Percentiles rank a stretch among this genome's conserved stretches.
phyloP scores from a whole-genome alignment of 2,797 vertebrate species.

The Alca torda region DNA sequence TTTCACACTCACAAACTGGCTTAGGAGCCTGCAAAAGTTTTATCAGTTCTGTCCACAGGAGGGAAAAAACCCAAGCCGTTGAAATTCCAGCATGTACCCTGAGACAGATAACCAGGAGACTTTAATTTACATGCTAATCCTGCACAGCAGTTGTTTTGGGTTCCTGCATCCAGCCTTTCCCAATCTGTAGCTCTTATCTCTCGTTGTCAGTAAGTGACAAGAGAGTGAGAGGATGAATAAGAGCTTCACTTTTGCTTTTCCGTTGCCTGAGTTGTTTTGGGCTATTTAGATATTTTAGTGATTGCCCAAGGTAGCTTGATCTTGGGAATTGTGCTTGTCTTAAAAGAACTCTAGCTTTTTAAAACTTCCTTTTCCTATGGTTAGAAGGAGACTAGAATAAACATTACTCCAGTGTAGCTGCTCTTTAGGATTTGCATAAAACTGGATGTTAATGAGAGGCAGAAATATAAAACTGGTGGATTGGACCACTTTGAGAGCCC shows the following conservation, averaged over 20 bases:
- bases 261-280: neutral
- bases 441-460: neutral
- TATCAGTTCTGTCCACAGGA: neutral
- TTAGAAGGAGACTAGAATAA: neutral
- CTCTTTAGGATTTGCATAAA: neutral
- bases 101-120: neutral
- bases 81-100: neutral
- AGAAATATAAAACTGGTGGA: neutral
- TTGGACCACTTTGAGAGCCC: neutral
- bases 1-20: neutral
- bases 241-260: neutral
- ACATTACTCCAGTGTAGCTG: fast-evolving
- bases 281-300: neutral
- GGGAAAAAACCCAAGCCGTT: neutral
- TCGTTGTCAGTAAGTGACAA: neutral
- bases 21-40: neutral
- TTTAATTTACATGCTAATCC: neutral
- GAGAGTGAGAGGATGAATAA: neutral
- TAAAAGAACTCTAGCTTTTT: neutral
- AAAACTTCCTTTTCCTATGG: neutral
- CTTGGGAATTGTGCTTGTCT: neutral
- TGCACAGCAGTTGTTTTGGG: neutral
- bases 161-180: neutral
- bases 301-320: neutral
- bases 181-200: constrained; percentile 17